phyloP scores from a whole-genome alignment of 2,888 invertebrate genomes.

The Apodemia zela region DNA sequence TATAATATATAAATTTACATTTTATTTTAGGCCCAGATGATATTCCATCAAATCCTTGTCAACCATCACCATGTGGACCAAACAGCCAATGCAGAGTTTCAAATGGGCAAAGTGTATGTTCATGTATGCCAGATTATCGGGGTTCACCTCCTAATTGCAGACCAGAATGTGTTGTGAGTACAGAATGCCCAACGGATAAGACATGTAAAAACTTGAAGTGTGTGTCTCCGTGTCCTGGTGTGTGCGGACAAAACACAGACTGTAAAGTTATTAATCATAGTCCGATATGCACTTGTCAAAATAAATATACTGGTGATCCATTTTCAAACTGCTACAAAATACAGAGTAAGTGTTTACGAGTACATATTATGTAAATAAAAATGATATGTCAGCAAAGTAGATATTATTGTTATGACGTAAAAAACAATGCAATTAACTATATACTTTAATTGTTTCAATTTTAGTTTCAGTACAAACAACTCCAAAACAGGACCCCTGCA shows the following conservation, averaged over 20 bases:
- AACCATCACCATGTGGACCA: conserved; percentile 82
- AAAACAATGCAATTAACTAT: background rate
- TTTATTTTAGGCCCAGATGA: conserved; percentile 52
- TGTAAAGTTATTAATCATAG: conserved; percentile 87
- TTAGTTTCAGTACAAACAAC: conserved; percentile 52
- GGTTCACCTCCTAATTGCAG: conserved; percentile 86
- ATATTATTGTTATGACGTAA: background rate
- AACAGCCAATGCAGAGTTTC: conserved; percentile 81
- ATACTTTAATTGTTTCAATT: conserved; percentile 28
- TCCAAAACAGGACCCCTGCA: conserved; percentile 79
- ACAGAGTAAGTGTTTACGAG: conserved; percentile 46
- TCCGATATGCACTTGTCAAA: conserved; percentile 84
- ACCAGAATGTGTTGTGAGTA: conserved; percentile 86
- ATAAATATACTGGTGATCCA: conserved; percentile 82
- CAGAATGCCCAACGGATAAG: conserved; percentile 83
- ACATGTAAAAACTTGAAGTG: conserved; percentile 86
- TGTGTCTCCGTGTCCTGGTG: conserved; percentile 85
- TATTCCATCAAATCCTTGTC: conserved; percentile 69
- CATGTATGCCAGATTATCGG: conserved; percentile 84
- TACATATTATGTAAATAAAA: too few species aligned
- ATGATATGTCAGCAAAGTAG: background rate
- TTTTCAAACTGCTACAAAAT: conserved; percentile 82
- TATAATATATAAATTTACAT: too few species aligned
- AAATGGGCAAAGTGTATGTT: conserved; percentile 84
- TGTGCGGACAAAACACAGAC: conserved; percentile 85